phyloP scores from a whole-genome alignment of 53 echinoderm and acorn worm species.

The Arbacia lixula region DNA sequence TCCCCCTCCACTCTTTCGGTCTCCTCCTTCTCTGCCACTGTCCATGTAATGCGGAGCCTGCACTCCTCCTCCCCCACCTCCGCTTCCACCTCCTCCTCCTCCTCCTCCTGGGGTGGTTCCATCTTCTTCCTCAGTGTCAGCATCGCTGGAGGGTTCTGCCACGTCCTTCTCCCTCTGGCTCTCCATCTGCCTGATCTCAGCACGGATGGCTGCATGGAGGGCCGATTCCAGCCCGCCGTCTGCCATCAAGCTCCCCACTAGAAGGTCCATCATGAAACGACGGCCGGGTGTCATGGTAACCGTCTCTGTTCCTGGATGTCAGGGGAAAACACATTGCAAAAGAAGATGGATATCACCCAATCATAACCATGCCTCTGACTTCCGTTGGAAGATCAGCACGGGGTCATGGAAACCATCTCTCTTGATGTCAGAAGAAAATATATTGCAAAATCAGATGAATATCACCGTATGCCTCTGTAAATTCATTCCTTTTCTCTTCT shows the following conservation, averaged over 20 bases:
- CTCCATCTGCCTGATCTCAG: constrained; percentile 92
- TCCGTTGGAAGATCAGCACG: no score
- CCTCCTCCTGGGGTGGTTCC: neutral
- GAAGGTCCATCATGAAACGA: constrained; percentile 98
- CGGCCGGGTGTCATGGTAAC: constrained; percentile 92
- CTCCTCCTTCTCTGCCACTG: no score
- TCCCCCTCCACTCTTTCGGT: constrained; percentile 11
- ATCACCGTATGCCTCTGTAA: no score
- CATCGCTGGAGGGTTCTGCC: constrained; percentile 75
- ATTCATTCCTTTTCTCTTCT: no score
- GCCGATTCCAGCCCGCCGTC: constrained; percentile 96
- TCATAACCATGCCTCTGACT: no score
- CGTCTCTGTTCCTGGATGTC: constrained; percentile 78
- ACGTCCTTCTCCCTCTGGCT: constrained; percentile 92
- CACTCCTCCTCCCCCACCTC: constrained; percentile 52
- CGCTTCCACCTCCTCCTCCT: neutral
- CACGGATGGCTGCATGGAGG: constrained; percentile 87
- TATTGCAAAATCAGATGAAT: no score
- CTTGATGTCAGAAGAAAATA: no score
- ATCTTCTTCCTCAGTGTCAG: constrained; percentile 64
- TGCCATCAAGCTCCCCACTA: constrained; percentile 95
- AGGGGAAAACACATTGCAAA: neutral
- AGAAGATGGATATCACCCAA: no score
- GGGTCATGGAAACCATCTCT: no score
- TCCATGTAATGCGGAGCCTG: no score